Evolutionary conservation across 2,888 invertebrate species (phyloP), one percentile per base, ranked within the genome.

Genomic region (Choreutis nemorana): DNA sequence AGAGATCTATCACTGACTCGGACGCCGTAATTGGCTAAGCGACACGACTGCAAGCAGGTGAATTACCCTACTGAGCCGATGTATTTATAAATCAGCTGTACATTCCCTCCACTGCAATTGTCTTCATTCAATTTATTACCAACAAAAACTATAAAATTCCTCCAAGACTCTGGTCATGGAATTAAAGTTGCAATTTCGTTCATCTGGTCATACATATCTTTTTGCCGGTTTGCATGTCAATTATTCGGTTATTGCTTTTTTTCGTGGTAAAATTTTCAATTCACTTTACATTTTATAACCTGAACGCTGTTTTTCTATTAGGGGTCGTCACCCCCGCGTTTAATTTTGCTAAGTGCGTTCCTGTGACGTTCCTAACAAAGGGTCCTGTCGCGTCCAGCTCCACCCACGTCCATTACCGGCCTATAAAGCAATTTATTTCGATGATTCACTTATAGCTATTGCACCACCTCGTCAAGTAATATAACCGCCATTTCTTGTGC

Each of bases 291-390:
- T 9, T 18, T 32, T 18, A 16, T 29, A 14, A 32, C 32, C 20
- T 32, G 35, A 30, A 29, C 36, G 30, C 36, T 40, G 41, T 44
- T 42, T 41, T 40, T 52, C 48, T 25, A 41, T 45, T 42, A 42
- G 47, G 50, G 45, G 56, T 48, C 60, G 50, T 54, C 60, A 56
- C 61, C 63, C 68, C 50, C 48, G 41, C 29, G 49, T 67, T 71
- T 75, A 73, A 78, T 77, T 72, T 72, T 47, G 54, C 71, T 68
- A 57, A 78, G 73, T 72, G 75, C 65, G 57, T 61, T 65, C 66
- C 68, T 54, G 64, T 63, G 54, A 61, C 61, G 61, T 54, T 42
- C 52, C 58, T 13, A 77, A 75, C 73, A 75, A 67, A 71, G 73
- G 68, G 72, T 58, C 70, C 63, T 46, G 47, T 55, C n/a, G n/a